Percentiles rank a stretch among this genome's conserved stretches.
Conservation (phyloP, 1,140 invertebrate species). For the Cecropterus lyciades region DNA sequence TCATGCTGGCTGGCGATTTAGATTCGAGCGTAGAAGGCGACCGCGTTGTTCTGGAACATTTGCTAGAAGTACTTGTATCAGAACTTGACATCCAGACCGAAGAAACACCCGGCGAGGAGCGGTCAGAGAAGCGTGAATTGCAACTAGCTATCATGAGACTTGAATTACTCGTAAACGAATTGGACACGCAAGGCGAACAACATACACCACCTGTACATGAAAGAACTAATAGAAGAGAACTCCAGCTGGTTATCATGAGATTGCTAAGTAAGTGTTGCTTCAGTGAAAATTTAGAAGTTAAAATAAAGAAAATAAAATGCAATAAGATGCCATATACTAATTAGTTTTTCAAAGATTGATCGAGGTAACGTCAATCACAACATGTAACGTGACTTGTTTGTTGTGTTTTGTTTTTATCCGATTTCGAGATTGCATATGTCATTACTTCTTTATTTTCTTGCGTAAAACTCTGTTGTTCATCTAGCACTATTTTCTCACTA, state of each 20-base stretch:
- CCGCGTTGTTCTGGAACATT: slow-evolving; percentile 89
- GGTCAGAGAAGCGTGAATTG: slow-evolving; percentile 77
- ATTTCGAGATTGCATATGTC: too few relatives aligned
- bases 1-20: slow-evolving; percentile 96
- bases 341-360: too few relatives aligned
- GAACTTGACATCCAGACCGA: slow-evolving; percentile 90
- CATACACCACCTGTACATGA: slow-evolving; percentile 54
- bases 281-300: too few relatives aligned
- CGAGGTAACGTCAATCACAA: too few relatives aligned
- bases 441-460: too few relatives aligned
- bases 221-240: slow-evolving; percentile 63
- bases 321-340: too few relatives aligned
- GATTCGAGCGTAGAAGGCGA: slow-evolving; percentile 94
- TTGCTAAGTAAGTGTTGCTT: slow-evolving; percentile 65
- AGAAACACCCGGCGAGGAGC: slow-evolving; percentile 49
- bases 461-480: too few relatives aligned
- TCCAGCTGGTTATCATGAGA: slow-evolving; percentile 73
- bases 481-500: too few relatives aligned
- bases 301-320: too few relatives aligned
- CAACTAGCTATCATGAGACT: slow-evolving; percentile 95
- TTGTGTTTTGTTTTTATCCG: too few relatives aligned
- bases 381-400: too few relatives aligned
- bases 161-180: slow-evolving; percentile 89
- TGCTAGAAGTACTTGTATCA: slow-evolving; percentile 90
- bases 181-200: slow-evolving; percentile 86